Percentiles rank a stretch among this genome's conserved stretches.
phyloP scores from a whole-genome alignment of 2,113 vertebrate genomes.

The Ailurus styani region DNA sequence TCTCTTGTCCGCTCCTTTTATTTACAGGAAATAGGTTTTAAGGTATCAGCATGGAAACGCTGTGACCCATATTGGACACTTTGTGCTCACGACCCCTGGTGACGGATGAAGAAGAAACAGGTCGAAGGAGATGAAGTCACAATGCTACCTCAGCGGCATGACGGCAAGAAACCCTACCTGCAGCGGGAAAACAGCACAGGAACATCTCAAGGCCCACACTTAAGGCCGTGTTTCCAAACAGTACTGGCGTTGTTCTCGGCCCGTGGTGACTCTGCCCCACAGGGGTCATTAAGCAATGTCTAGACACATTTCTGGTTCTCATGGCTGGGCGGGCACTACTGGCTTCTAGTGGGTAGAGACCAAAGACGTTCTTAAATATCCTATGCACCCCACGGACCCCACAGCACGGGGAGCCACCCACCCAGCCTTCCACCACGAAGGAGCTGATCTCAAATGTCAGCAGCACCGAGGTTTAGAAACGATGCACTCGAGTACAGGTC shows the following conservation, averaged over 20 bases:
- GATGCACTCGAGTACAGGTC: rapidly evolving
- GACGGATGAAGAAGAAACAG: background rate
- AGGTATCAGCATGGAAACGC: background rate
- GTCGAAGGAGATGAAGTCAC: background rate
- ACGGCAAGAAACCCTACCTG: rapidly evolving
- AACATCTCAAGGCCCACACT: rapidly evolving
- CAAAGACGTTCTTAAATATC: background rate
- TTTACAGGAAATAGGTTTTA: background rate
- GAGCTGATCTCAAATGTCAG: rapidly evolving
- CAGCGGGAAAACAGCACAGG: rapidly evolving
- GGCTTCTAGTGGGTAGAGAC: too few relatives aligned
- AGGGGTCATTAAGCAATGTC: rapidly evolving
- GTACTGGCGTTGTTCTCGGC: rapidly evolving
- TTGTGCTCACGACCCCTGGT: background rate
- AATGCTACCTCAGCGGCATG: rapidly evolving
- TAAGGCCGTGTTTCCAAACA: background rate
- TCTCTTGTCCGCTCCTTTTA: background rate
- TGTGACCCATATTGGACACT: background rate
- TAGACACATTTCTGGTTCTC: background rate
- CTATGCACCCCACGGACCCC: too few relatives aligned
- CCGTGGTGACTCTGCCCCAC: rapidly evolving
- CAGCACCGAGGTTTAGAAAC: background rate
- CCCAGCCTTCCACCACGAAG: background rate
- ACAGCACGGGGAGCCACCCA: too few relatives aligned
- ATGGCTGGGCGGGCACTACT: rapidly evolving